These are phyloP conservation scores for Hapalemur alaotrensis DNA, from an alignment of 2,797 vertebrate genomes.

Conservation along the genomic window DNA sequence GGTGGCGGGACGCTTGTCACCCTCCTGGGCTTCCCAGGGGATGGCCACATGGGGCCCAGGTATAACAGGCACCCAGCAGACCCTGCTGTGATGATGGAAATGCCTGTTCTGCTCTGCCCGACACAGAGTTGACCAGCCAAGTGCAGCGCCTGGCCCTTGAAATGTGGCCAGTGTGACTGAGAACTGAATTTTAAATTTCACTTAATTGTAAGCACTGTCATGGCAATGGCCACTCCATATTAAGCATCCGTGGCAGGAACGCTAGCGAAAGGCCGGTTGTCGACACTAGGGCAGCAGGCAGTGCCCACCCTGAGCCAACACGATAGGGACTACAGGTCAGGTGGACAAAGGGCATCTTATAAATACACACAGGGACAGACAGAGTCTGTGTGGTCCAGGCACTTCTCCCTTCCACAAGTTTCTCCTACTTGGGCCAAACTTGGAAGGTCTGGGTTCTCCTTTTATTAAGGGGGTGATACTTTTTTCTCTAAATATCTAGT, in stretches of 20 bases:
- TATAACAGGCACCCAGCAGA: neutral
- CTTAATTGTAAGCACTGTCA: neutral
- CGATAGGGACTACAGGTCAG: neutral
- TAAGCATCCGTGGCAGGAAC: neutral
- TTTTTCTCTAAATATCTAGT: neutral
- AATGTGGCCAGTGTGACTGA: neutral
- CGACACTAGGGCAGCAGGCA: neutral
- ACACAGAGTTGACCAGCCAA: neutral
- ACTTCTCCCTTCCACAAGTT: neutral
- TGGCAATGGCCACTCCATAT: fast-evolving
- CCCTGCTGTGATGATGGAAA: fast-evolving
- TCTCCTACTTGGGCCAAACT: neutral
- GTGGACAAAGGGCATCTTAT: neutral
- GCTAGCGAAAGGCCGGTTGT: neutral
- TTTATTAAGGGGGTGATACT: neutral
- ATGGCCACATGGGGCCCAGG: fast-evolving
- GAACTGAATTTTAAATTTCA: neutral
- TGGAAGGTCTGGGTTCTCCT: neutral
- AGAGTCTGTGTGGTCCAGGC: neutral
- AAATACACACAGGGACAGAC: neutral
- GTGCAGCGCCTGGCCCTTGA: neutral
- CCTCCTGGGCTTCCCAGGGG: neutral
- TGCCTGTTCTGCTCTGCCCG: neutral
- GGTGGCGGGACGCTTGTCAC: fast-evolving
- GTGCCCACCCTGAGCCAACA: neutral